Base-by-base conservation (phyloP, 2,888 invertebrate species). In the Sinopyrophorus schimmeli region DNA sequence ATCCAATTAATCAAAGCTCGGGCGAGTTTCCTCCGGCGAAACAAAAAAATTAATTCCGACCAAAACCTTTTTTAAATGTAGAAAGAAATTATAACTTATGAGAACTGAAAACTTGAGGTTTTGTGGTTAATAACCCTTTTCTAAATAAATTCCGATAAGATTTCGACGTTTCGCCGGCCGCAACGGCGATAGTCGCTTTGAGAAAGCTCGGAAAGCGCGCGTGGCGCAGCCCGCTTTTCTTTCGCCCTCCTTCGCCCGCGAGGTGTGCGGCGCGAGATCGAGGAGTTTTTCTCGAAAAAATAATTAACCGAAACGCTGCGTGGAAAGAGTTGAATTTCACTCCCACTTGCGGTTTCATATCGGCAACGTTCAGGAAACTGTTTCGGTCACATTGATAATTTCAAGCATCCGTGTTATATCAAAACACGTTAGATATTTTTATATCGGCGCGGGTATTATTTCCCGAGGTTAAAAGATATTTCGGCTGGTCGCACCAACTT, bases 271-370 rank as follows among this genome's bases (percentile, higher is more conserved):
- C n/a, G n/a, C n/a, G n/a, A n/a, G n/a, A n/a, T n/a, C n/a, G n/a
- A n/a, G n/a, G n/a, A n/a, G n/a, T n/a, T n/a, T n/a, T n/a, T n/a
- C n/a, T n/a, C n/a, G n/a, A n/a, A 26, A 30, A 44, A 46, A 31
- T n/a, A 46, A 31, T 28, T 38, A 37, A 24, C 24, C 10, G 27
- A 28, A 39, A 11, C 15, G n/a, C n/a, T n/a, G n/a, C n/a, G n/a
- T n/a, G n/a, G 34, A 42, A 41, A 27, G 48, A 37, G 48, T 48
- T 49, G 26, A 20, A 14, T 38, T 44, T 30, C 11, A 43, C 57
- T 51, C 57, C 55, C 53, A 57, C 55, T 51, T 53, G 57, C 37
- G 55, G 57, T 53, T 48, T 39, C 34, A 47, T 55, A 55, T 57
- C 55, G 38, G 30, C 18, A 41, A 50, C 39, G 32, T 48, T 47